Base-by-base conservation (phyloP, 2,797 vertebrate genomes). In the Diglossa cyanea region DNA sequence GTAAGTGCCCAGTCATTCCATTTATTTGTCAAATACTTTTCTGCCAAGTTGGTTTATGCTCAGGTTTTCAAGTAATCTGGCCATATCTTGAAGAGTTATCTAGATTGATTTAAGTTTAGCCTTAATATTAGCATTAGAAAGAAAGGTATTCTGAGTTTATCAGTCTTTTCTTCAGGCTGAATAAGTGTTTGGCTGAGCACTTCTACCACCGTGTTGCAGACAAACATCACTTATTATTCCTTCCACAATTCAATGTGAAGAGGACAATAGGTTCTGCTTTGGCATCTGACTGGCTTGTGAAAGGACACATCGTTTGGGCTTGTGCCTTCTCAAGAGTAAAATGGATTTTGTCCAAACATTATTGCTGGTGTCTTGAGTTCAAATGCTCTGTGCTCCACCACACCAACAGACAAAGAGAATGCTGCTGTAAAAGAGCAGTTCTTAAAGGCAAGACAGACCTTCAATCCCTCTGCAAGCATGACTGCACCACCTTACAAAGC, bases 181-280 rank as follows among this genome's bases (percentile, higher is more conserved):
- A 75, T 57, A 81, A 91, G 26, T n/a, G 51, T 85, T 93, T 86
- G 80, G 86, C 90, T 88, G 58, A 93, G 82, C 62, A 40, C 10
- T 75, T 81, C 53, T 15, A 75, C 13, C 13, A 1, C 40, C 39
- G 4, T 17, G 10, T 8, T 83, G 62, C 53, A 78, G 76, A 81
- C 39, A 55, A 91, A 62, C 48, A 86, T 16, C 33, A n/a, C 20
- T 82, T 85, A 67, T 50, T 83, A 55, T 65, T 92, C 50, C n/a
- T 61, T 53, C 61, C 42, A n/a, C 0, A 2, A 78, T 62, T 81
- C 75, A 84, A 16, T 21, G 58, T 8, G 26, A 86, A 83, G 47
- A 45, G 76, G 65, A 75, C 83, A 75, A 10, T 15, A 60, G 11
- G 54, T 81, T 90, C 83, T 90, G 73, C 86, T 86, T 81, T 23